Conservation (phyloP, 2,113 vertebrate genomes). For the Xenopus laevis region DNA sequence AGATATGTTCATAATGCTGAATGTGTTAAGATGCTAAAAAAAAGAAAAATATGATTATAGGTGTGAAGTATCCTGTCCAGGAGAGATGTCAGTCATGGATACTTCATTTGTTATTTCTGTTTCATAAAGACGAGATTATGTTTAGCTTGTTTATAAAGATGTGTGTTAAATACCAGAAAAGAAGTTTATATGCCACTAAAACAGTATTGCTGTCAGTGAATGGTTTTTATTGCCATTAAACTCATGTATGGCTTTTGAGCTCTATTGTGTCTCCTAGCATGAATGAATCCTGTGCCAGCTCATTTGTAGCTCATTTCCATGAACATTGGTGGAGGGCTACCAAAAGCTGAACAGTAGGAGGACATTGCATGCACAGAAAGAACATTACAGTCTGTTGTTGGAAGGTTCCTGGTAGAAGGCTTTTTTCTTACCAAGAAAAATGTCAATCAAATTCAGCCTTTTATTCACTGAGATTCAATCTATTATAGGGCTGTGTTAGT, state of each 20-base stretch:
- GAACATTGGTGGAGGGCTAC: constrained; percentile 19
- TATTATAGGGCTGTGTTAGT: no score
- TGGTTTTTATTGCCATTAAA: not conserved
- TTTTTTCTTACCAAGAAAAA: no score
- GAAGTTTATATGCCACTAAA: not conserved
- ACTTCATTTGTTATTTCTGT: not conserved
- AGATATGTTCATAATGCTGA: constrained; percentile 15
- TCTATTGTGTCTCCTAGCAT: constrained; percentile 9
- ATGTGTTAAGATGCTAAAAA: not conserved
- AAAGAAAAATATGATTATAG: constrained; percentile 1
- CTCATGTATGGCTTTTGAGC: not conserved
- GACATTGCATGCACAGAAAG: constrained; percentile 16
- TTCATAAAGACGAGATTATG: not conserved
- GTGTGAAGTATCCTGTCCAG: not conserved
- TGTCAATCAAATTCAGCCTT: no score
- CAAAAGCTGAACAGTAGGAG: constrained; percentile 40
- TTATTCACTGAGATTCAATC: no score
- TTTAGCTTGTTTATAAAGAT: not conserved
- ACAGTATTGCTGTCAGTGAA: not conserved
- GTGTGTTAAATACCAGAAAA: no score
- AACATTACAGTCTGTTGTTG: constrained; percentile 32
- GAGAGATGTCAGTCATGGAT: not conserved
- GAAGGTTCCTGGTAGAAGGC: not conserved
- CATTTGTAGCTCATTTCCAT: constrained; percentile 29
- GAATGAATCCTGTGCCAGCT: constrained; percentile 19